Percentiles rank a stretch among this genome's conserved stretches.
These are phyloP conservation scores for Diarsia rubi DNA, from an alignment of 2,888 invertebrate species.

Conservation along the genomic window DNA sequence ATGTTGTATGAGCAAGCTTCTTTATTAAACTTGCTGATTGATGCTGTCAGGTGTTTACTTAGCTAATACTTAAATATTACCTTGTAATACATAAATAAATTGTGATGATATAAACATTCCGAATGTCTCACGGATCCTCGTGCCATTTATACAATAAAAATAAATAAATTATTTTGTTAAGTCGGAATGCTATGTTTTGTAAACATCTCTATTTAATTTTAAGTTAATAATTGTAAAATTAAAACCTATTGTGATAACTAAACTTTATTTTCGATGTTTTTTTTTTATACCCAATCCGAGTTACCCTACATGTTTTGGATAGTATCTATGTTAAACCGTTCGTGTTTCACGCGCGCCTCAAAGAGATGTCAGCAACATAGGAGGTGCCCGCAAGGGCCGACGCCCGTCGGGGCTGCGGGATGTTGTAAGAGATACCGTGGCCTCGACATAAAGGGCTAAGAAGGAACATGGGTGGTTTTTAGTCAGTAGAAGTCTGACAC, in stretches of 20 bases:
- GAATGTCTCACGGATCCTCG: constrained; percentile 70
- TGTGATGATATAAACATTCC: constrained; percentile 80
- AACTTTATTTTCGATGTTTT: constrained; percentile 7
- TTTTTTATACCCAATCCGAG: neutral
- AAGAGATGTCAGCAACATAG: too few relatives aligned
- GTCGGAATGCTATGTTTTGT: constrained; percentile 53
- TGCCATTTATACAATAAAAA: constrained; percentile 68
- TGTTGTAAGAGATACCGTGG: too few relatives aligned
- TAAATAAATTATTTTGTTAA: constrained; percentile 44
- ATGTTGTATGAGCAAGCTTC: neutral
- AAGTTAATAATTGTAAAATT: constrained; percentile 43
- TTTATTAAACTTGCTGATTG: neutral
- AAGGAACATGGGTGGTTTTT: too few relatives aligned
- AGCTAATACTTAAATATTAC: constrained; percentile 41
- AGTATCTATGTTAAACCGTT: neutral
- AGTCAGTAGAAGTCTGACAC: too few relatives aligned
- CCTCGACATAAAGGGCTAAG: too few relatives aligned
- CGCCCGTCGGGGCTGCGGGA: too few relatives aligned
- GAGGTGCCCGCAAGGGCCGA: too few relatives aligned
- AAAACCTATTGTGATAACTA: constrained; percentile 65
- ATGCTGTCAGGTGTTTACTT: neutral
- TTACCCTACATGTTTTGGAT: neutral
- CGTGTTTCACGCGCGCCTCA: too few relatives aligned
- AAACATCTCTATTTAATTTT: constrained; percentile 42
- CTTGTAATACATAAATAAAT: constrained; percentile 42